Conservation (phyloP, 2,113 vertebrate species). For the Zosterops hypoxanthus region DNA sequence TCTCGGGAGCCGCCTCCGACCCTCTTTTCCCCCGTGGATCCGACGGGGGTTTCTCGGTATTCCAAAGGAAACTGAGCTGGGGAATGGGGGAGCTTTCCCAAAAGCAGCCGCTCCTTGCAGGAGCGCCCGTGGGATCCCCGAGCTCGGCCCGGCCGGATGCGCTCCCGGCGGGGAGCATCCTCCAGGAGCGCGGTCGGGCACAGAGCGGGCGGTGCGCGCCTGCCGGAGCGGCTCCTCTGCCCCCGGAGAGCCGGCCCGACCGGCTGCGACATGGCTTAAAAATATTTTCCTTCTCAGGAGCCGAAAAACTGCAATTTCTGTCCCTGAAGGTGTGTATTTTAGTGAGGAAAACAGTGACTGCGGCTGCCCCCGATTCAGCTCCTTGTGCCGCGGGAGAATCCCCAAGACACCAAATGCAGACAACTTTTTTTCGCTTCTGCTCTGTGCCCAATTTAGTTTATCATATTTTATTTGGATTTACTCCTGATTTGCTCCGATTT, state of each 20-base stretch:
- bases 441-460: not conserved
- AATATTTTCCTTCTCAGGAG: not conserved
- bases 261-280: not conserved
- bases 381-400: not conserved
- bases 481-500: not conserved
- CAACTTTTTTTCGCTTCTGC: not conserved
- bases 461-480: not conserved
- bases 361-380: not conserved
- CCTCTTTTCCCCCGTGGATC: too few relatives aligned
- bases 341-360: not conserved
- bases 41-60: too few relatives aligned
- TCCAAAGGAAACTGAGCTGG: too few relatives aligned
- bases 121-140: too few relatives aligned
- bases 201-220: not conserved
- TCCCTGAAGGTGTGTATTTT: not conserved
- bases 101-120: too few relatives aligned
- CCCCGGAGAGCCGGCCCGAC: not conserved
- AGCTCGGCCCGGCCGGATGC: too few relatives aligned
- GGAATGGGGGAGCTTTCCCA: too few relatives aligned
- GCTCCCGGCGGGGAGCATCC: too few relatives aligned
- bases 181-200: too few relatives aligned
- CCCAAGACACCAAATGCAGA: accelerated
- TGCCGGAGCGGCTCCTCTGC: not conserved
- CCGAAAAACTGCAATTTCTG: not conserved
- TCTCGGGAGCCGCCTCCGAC: too few relatives aligned